Percentiles rank a stretch among this genome's conserved stretches.
Evolutionary conservation across 2,888 invertebrate genomes (phyloP).

Genomic region (Heterodera filipjevi): DNA sequence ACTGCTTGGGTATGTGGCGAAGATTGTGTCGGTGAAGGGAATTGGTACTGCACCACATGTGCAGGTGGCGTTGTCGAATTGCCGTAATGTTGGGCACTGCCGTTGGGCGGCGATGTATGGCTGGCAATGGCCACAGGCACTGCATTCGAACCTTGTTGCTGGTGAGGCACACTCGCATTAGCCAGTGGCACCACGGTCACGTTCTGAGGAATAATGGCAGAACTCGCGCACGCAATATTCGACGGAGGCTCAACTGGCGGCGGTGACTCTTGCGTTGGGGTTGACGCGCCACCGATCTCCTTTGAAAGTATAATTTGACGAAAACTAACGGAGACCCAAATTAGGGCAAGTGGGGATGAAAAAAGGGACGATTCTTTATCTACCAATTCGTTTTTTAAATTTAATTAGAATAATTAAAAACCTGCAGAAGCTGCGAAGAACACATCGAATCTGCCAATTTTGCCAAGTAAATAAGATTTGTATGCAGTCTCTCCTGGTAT

Average conservation of each 20-base stretch:
- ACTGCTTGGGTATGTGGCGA: neutral
- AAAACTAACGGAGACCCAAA: too few species aligned
- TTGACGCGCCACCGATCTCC: neutral
- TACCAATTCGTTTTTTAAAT: constrained; percentile 15
- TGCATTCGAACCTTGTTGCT: neutral
- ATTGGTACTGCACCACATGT: neutral
- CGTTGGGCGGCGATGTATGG: neutral
- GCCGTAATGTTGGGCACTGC: neutral
- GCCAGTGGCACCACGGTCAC: neutral
- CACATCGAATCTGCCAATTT: constrained; percentile 80
- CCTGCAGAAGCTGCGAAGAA: constrained; percentile 15
- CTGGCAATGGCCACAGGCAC: neutral
- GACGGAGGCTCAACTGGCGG: neutral
- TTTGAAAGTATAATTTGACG: neutral
- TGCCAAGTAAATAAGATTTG: constrained; percentile 92
- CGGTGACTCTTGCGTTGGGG: neutral
- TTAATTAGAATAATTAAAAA: neutral
- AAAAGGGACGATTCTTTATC: too few species aligned
- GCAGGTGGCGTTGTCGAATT: neutral
- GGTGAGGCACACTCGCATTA: neutral
- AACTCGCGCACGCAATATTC: neutral
- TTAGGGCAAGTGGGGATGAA: too few species aligned
- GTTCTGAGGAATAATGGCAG: neutral
- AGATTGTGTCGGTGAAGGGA: neutral
- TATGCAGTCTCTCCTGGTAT: constrained; percentile 83